Evolutionary conservation across 2,888 invertebrate species (phyloP).

Genomic region (Athetis lepigone): DNA sequence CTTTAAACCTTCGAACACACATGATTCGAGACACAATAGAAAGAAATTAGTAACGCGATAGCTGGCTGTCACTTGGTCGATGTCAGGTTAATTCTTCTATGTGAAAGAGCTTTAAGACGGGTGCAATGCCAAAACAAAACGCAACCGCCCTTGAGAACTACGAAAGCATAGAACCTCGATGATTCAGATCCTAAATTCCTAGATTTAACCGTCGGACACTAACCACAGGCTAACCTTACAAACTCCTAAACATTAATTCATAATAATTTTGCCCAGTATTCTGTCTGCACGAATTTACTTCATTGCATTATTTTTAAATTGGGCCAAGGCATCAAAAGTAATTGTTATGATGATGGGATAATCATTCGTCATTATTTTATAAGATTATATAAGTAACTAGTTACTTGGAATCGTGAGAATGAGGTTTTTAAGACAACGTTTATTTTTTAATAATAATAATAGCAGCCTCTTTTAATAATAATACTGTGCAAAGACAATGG

Average conservation of each 20-base stretch:
- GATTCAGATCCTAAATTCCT: slow-evolving; percentile 16
- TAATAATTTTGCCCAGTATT: slow-evolving; percentile 46
- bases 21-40: too few species aligned
- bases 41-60: too few species aligned
- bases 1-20: too few species aligned
- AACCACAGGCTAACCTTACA: slow-evolving; percentile 34
- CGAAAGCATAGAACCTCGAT: slow-evolving; percentile 11
- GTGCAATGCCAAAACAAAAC: not conserved
- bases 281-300: slow-evolving; percentile 68
- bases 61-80: too few species aligned
- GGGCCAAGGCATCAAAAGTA: slow-evolving; percentile 63
- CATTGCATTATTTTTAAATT: slow-evolving; percentile 67
- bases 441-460: not conserved
- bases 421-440: not conserved
- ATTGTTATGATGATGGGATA: slow-evolving; percentile 40
- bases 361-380: slow-evolving; percentile 53
- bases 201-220: slow-evolving; percentile 7
- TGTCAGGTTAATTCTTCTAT: too few species aligned
- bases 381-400: slow-evolving; percentile 44
- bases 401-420: slow-evolving; percentile 42
- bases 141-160: slow-evolving; percentile 16
- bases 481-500: too few species aligned
- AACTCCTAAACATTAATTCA: slow-evolving; percentile 40
- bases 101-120: too few species aligned
- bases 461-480: too few species aligned